Conservation (phyloP, 2,113 vertebrate genomes). For the Macrotus californicus region DNA sequence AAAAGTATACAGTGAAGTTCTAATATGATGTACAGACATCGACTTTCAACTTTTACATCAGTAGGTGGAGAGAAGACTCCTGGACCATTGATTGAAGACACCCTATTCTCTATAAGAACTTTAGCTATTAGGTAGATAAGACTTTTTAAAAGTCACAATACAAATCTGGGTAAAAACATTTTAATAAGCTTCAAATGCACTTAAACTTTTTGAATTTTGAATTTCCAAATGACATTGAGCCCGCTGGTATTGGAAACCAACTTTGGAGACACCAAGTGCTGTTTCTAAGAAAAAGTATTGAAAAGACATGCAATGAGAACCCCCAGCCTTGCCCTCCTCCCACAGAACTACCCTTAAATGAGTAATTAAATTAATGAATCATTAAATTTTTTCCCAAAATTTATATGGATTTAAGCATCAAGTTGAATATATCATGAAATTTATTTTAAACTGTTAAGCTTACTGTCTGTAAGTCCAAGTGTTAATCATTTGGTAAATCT, state of each 20-base stretch:
- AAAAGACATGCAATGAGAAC: not conserved
- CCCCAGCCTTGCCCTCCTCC: not conserved
- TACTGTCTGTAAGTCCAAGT: not conserved
- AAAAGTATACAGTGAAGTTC: not conserved
- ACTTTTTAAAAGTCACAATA: not conserved
- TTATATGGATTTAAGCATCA: not conserved
- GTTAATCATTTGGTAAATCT: not conserved
- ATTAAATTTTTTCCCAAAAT: not conserved
- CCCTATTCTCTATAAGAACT: not conserved
- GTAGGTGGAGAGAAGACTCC: not conserved
- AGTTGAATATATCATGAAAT: not conserved
- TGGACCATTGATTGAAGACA: not conserved
- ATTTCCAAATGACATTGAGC: not conserved
- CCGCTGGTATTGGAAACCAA: not conserved
- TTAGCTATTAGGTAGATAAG: not conserved
- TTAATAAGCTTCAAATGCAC: not conserved
- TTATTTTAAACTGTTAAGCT: not conserved
- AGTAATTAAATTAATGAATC: not conserved
- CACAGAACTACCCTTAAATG: not conserved
- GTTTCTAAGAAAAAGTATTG: not conserved
- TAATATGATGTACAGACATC: not conserved
- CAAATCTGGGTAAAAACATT: not conserved
- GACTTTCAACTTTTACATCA: not conserved
- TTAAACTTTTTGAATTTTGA: not conserved
- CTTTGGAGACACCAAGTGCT: not conserved